Conservation (phyloP, 2,113 vertebrate species). For the Melanostigma gelatinosum region DNA sequence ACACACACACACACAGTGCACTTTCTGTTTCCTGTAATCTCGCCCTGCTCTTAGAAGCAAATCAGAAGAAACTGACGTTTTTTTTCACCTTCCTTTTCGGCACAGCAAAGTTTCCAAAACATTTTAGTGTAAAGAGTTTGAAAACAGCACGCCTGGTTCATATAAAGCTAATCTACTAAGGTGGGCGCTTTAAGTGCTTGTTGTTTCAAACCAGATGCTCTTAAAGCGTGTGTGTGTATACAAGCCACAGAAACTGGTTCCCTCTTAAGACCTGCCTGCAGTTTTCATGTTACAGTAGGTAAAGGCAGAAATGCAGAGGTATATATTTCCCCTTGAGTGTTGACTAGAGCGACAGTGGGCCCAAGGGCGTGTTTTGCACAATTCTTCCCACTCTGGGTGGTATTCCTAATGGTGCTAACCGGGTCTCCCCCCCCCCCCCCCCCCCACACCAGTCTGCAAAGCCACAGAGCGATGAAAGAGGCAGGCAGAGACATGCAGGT, state of each 20-base stretch:
- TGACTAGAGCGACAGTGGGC: slow-evolving; percentile 64
- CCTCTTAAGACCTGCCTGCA: slow-evolving; percentile 29
- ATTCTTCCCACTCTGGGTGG: slow-evolving; percentile 75
- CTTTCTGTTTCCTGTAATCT: slow-evolving; percentile 47
- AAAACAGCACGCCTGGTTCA: not conserved
- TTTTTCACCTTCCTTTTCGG: slow-evolving; percentile 7
- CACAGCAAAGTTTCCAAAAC: slow-evolving; percentile 7
- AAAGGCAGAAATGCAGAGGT: slow-evolving; percentile 29
- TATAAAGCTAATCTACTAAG: slow-evolving; percentile 21
- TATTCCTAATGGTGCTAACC: slow-evolving; percentile 60
- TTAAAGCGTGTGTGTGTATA: slow-evolving; percentile 46
- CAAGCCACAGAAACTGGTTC: slow-evolving; percentile 14
- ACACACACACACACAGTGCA: not conserved
- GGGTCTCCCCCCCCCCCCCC: slow-evolving; percentile 1
- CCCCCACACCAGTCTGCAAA: slow-evolving; percentile 12
- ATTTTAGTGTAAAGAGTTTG: not conserved
- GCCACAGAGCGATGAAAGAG: slow-evolving; percentile 36
- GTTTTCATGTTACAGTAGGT: slow-evolving; percentile 40
- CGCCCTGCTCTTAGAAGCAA: not conserved
- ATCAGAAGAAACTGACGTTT: not conserved
- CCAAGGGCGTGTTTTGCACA: slow-evolving; percentile 52
- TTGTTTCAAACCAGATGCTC: slow-evolving; percentile 54
- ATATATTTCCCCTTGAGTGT: slow-evolving; percentile 57
- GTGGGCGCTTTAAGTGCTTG: slow-evolving; percentile 45
- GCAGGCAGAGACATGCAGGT: slow-evolving; percentile 73